These are phyloP conservation scores for Asbolus verrucosus DNA, from an alignment of 1,140 invertebrate genomes.

Conservation along the genomic window DNA sequence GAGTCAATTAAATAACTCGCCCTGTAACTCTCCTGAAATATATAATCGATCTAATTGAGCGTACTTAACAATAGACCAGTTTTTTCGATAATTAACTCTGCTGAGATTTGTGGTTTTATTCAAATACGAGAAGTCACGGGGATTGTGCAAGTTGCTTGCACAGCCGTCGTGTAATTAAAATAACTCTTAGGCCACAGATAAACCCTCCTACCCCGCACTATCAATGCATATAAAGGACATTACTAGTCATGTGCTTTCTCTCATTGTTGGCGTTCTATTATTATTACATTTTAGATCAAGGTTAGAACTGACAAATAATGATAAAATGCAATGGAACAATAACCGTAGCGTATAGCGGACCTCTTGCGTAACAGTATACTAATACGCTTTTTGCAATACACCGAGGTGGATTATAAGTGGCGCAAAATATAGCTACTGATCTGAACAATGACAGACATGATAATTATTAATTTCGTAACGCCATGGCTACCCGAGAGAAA, in stretches of 20 bases:
- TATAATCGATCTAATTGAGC: slow-evolving; percentile 1
- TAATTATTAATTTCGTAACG: slow-evolving; percentile 26
- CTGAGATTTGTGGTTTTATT: slow-evolving; percentile 9
- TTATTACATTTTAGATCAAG: slow-evolving; percentile 28
- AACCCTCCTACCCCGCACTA: too few relatives aligned
- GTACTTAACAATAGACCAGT: background rate
- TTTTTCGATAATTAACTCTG: slow-evolving; percentile 1
- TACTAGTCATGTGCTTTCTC: slow-evolving; percentile 19
- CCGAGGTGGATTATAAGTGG: too few relatives aligned
- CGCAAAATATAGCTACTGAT: slow-evolving; percentile 31
- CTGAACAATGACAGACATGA: slow-evolving; percentile 40
- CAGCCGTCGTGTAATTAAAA: slow-evolving; percentile 2
- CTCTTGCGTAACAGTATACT: background rate
- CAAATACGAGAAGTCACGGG: background rate
- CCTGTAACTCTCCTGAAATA: background rate
- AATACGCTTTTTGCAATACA: slow-evolving; percentile 7
- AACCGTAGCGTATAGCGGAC: slow-evolving; percentile 1
- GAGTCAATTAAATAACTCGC: background rate
- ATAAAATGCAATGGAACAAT: slow-evolving; percentile 18
- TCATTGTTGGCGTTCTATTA: slow-evolving; percentile 21
- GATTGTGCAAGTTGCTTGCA: slow-evolving; percentile 12
- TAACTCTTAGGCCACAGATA: background rate
- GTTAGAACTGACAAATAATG: slow-evolving; percentile 24
- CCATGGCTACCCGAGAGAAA: background rate
- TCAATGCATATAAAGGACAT: slow-evolving; percentile 7